These are phyloP conservation scores for Syngnathoides biaculeatus DNA, from an alignment of 2,113 vertebrate genomes.

Conservation along the genomic window DNA sequence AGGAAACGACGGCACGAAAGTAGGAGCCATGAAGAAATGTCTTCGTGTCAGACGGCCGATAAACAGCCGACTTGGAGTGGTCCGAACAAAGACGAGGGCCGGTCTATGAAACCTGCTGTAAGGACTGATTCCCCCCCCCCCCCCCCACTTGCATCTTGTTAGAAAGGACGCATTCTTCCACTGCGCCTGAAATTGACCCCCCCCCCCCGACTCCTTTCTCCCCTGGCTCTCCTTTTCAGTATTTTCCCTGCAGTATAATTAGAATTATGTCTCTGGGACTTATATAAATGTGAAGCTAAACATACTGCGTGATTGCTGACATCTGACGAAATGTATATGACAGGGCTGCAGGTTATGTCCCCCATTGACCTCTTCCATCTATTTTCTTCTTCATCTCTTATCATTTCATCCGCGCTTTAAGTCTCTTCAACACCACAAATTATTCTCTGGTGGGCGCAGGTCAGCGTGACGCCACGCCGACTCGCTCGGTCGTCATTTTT, in stretches of 20 bases:
- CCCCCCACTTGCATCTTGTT: constrained; percentile 53
- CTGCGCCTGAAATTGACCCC: constrained; percentile 38
- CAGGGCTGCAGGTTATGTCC: constrained; percentile 36
- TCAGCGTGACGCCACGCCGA: constrained; percentile 34
- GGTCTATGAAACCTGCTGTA: constrained; percentile 68
- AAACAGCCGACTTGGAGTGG: constrained; percentile 72
- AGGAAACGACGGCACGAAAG: constrained; percentile 68
- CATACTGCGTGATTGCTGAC: constrained; percentile 22
- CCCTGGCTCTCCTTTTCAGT: constrained; percentile 26
- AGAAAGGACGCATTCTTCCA: constrained; percentile 61
- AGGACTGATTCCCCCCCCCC: constrained; percentile 50
- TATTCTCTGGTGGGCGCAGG: constrained; percentile 26
- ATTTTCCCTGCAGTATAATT: not conserved
- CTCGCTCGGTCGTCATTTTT: constrained; percentile 52
- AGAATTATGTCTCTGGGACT: constrained; percentile 21
- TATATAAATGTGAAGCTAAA: constrained; percentile 33
- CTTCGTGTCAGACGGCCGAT: constrained; percentile 75
- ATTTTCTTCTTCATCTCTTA: constrained; percentile 23
- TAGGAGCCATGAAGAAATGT: constrained; percentile 71
- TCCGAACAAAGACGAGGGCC: constrained; percentile 69
- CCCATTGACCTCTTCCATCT: constrained; percentile 39
- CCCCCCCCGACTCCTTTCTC: constrained; percentile 39
- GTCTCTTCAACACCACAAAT: constrained; percentile 18
- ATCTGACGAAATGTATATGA: constrained; percentile 45
- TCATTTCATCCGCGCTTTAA: constrained; percentile 18